Evolutionary conservation across 2,888 invertebrate genomes (phyloP), one percentile per base, ranked within the genome.

Genomic region (Mylabris sibirica): DNA sequence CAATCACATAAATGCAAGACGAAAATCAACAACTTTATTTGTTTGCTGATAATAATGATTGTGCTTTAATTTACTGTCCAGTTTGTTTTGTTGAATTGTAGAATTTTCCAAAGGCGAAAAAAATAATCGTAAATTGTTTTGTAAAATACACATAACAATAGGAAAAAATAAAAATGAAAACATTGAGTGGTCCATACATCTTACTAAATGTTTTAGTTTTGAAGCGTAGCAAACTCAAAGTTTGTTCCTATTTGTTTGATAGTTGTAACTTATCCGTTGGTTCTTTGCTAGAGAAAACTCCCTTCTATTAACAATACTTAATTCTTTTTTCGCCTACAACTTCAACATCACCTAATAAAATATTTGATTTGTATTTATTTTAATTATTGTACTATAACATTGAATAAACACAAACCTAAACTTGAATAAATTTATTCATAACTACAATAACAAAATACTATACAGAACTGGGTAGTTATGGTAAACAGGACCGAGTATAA

Each of bases 361-460:
- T 44, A 44, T 49, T 49, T 49, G 60, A 60, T 20, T 38, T 61
- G 35, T 61, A 35, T 61, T 38, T 38, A 61, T 61, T 61, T 61
- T 61, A 61, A 61, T 61, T 61, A 20, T 53, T 60, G 11, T 17
- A 24, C 20, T 35, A 38, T 61, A 38, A 20, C 61, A 38, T 60
- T 38, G 57, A 68, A 67, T 44, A 64, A 68, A 64, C 61, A 68
- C 60, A 12, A 26, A 65, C 60, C 22, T 57, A 44, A 68, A 65
- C 65, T 64, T 73, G 72, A 70, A 75, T 76, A 74, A 77, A 76
- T 71, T 73, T 74, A 75, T 75, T 77, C 75, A 75, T 75, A 75
- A 72, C 71, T 70, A 64, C 66, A 69, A 65, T 65, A 72, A 74
- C 71, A 67, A 73, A 76, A 73, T 68, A 69, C 73, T 74, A 70